A percentile compares a stretch with the other conserved stretches of the same genome.
These are phyloP conservation scores for Cebus imitator DNA, from an alignment of 2,113 vertebrate species.

Conservation along the genomic window DNA sequence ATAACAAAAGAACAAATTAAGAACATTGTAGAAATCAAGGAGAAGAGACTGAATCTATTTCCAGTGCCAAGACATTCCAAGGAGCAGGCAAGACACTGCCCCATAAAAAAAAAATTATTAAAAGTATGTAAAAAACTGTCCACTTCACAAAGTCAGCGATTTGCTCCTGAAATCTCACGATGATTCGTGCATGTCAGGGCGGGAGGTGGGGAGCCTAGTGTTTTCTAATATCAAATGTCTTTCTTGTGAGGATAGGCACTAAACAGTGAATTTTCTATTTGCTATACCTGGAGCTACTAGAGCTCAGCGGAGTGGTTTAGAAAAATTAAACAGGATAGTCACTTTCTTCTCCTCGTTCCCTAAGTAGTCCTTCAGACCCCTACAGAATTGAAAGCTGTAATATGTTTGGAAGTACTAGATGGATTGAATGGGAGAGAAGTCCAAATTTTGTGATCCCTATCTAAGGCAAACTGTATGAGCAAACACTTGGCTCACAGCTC, in stretches of 20 bases:
- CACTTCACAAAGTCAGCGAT: slow-evolving; percentile 32
- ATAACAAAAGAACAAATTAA: not conserved
- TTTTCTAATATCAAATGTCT: slow-evolving; percentile 25
- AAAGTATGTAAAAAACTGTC: not conserved
- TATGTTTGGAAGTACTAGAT: slow-evolving; percentile 32
- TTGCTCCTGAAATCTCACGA: slow-evolving; percentile 14
- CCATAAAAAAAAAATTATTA: not conserved
- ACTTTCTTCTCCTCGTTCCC: not conserved
- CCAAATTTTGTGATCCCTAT: not conserved
- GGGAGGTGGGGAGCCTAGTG: not conserved
- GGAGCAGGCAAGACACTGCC: not conserved
- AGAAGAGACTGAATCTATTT: not conserved
- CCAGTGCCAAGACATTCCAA: not conserved
- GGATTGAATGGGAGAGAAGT: not conserved
- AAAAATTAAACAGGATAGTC: not conserved
- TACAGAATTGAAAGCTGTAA: slow-evolving; percentile 33
- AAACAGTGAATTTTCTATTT: not conserved
- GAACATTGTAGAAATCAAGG: not conserved
- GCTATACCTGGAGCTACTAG: not conserved
- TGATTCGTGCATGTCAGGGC: not conserved
- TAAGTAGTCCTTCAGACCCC: slow-evolving; percentile 37
- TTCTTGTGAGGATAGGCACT: not conserved
- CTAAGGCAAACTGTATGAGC: not conserved
- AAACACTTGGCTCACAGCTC: not conserved
- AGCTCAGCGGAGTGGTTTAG: slow-evolving; percentile 4